A percentile compares a stretch with the other conserved stretches of the same genome.
Evolutionary conservation across 2,888 invertebrate genomes (phyloP).

Genomic region (Lydus trimaculatus): DNA sequence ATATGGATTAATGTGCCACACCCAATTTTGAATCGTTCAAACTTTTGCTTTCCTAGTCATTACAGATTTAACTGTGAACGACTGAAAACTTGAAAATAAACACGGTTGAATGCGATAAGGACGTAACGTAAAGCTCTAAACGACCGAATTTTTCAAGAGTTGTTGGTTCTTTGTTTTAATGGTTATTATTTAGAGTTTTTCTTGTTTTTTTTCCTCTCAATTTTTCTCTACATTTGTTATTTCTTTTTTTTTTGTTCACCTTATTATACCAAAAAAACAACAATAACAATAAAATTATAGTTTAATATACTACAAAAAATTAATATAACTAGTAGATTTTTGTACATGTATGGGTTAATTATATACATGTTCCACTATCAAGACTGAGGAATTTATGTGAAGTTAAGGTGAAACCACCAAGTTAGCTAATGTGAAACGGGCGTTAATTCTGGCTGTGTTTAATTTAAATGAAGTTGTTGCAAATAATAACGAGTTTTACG

Average conservation of each 20-base stretch:
- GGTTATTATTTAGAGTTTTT: constrained; percentile 18
- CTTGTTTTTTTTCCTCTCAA: neutral
- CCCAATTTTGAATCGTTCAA: constrained; percentile 22
- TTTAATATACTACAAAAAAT: neutral
- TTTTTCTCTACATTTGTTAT: neutral
- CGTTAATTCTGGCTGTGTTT: constrained; percentile 28
- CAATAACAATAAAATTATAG: neutral
- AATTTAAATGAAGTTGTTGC: constrained; percentile 40
- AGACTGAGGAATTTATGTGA: neutral
- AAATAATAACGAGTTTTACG: constrained; percentile 37
- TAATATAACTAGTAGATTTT: constrained; percentile 10
- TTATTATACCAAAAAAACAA: neutral
- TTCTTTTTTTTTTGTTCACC: no score
- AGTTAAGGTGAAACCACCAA: constrained; percentile 1
- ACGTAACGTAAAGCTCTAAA: constrained; percentile 19
- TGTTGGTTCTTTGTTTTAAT: constrained; percentile 24
- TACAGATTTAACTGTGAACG: constrained; percentile 22
- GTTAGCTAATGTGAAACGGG: constrained; percentile 22
- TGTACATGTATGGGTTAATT: constrained; percentile 6
- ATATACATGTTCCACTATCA: neutral
- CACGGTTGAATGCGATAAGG: constrained; percentile 26
- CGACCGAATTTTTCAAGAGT: constrained; percentile 25
- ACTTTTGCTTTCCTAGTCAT: constrained; percentile 23
- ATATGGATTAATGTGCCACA: neutral
- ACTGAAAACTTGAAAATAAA: constrained; percentile 28